These are phyloP conservation scores for Enteromius radiatus DNA, from an alignment of 2,797 vertebrate species.

Conservation along the genomic window DNA sequence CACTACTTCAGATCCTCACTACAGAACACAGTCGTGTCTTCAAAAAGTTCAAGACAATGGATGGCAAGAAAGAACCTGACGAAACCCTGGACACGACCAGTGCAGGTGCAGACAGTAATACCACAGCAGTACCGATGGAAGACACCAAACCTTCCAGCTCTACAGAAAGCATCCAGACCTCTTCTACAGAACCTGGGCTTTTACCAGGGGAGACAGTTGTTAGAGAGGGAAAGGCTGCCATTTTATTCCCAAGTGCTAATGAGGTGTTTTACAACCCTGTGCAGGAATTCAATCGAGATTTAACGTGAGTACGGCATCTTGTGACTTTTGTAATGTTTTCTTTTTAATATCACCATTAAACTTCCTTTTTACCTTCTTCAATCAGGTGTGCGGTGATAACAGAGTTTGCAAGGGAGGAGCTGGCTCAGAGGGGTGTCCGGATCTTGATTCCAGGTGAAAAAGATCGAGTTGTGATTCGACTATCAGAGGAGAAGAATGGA, in stretches of 20 bases:
- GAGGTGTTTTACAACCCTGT: constrained; percentile 96
- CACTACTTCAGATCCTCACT: background rate
- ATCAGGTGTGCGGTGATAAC: constrained; percentile 88
- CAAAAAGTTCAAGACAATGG: constrained; percentile 67
- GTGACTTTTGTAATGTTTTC: background rate
- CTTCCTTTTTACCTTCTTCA: background rate
- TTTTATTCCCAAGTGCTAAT: constrained; percentile 86
- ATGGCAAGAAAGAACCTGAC: constrained; percentile 39
- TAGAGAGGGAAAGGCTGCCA: constrained; percentile 85
- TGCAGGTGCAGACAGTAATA: background rate
- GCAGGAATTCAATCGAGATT: constrained; percentile 93
- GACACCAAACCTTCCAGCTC: background rate
- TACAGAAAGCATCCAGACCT: constrained; percentile 22
- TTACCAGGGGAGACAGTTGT: constrained; percentile 80
- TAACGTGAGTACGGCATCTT: constrained; percentile 82
- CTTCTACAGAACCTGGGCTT: constrained; percentile 51
- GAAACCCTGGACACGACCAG: constrained; percentile 18
- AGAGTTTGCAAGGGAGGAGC: constrained; percentile 84
- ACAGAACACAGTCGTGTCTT: background rate
- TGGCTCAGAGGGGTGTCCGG: constrained; percentile 81
- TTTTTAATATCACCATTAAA: background rate
- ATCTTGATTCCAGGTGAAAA: constrained; percentile 85
- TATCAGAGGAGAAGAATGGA: constrained; percentile 72
- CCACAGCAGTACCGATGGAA: constrained; percentile 31
- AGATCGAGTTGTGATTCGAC: constrained; percentile 77